phyloP scores from a whole-genome alignment of 2,888 invertebrate genomes.

The Cheilosia pagana region DNA sequence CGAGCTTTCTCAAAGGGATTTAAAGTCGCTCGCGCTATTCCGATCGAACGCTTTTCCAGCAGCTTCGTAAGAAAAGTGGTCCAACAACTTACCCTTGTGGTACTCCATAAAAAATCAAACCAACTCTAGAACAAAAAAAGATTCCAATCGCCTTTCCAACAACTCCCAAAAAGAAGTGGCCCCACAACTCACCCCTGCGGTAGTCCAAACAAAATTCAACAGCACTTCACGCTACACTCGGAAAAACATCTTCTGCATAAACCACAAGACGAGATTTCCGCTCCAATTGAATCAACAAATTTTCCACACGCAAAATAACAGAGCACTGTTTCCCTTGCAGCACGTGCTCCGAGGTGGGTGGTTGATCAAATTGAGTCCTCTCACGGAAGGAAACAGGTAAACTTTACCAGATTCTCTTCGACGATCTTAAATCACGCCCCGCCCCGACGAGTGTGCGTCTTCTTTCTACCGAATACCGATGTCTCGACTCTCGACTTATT shows the following conservation, averaged over 20 bases:
- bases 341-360: conserved; percentile 6
- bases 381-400: conserved; percentile 66
- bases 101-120: too few relatives aligned
- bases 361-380: conserved; percentile 39
- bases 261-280: conserved; percentile 57
- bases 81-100: too few relatives aligned
- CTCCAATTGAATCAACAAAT: conserved; percentile 69
- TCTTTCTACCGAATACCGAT: conserved; percentile 27
- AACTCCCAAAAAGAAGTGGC: too few relatives aligned
- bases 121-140: too few relatives aligned
- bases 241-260: conserved; percentile 29
- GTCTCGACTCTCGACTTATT: conserved; percentile 62
- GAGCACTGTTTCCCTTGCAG: background rate
- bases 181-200: too few relatives aligned
- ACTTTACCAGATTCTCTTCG: conserved; percentile 32
- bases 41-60: too few relatives aligned
- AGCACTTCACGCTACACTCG: too few relatives aligned
- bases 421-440: conserved; percentile 14
- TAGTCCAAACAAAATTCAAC: too few relatives aligned
- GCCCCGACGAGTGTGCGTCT: conserved; percentile 21
- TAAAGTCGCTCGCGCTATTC: too few relatives aligned
- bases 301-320: conserved; percentile 24
- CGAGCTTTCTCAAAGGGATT: too few relatives aligned
- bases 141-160: too few relatives aligned
- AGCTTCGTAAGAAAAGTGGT: too few relatives aligned